These are phyloP conservation scores for Emmelina monodactyla DNA, from an alignment of 2,888 invertebrate species.

Conservation along the genomic window DNA sequence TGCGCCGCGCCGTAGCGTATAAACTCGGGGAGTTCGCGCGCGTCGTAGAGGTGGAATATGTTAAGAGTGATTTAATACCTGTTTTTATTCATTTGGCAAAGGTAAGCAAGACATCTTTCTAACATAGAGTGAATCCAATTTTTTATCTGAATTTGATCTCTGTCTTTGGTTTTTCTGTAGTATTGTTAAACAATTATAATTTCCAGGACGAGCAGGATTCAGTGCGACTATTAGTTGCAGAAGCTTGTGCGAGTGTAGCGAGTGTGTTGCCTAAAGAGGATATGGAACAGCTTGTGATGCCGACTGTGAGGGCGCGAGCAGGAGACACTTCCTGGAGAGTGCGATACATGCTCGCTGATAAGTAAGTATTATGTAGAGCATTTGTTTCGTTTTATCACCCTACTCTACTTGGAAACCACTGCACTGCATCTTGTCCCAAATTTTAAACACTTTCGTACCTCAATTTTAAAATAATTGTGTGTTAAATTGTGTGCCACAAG, in stretches of 20 bases:
- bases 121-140: too few species aligned
- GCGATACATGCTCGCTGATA: constrained; percentile 88
- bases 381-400: too few species aligned
- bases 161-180: too few species aligned
- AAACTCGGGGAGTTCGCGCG: constrained; percentile 98
- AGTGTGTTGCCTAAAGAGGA: constrained; percentile 59
- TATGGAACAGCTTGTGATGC: constrained; percentile 85
- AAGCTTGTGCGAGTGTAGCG: constrained; percentile 96
- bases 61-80: constrained; percentile 96
- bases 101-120: too few species aligned
- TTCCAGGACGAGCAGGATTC: constrained; percentile 78
- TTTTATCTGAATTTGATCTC: too few species aligned
- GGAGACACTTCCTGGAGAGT: constrained; percentile 88
- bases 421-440: too few species aligned
- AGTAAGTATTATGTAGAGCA: constrained; percentile 56
- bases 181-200: background rate
- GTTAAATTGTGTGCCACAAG: too few species aligned
- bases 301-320: constrained; percentile 90
- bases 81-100: constrained; percentile 96
- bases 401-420: too few species aligned
- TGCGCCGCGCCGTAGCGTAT: constrained; percentile 95
- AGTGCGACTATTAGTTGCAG: constrained; percentile 94
- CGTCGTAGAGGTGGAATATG: constrained; percentile 93
- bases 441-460: too few species aligned
- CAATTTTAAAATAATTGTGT: too few species aligned